phyloP scores from a whole-genome alignment of 1,140 invertebrate species.

The Zophobas atratus region DNA sequence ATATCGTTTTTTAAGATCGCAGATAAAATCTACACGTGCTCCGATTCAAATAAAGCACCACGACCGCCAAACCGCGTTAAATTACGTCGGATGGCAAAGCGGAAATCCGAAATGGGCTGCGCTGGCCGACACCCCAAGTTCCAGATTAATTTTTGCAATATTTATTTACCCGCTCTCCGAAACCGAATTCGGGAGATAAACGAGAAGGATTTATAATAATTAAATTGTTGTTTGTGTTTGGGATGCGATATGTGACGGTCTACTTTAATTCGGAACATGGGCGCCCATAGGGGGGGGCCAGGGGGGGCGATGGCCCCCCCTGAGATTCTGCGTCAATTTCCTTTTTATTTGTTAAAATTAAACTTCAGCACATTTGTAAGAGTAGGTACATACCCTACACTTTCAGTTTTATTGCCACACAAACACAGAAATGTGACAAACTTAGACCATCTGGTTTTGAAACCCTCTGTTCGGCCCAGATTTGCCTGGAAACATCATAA shows the following conservation, averaged over 20 bases:
- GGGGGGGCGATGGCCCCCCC: no score
- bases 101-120: conserved; percentile 4
- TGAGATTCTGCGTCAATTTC: no score
- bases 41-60: conserved; percentile 15
- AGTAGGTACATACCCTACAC: no score
- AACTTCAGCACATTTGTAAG: no score
- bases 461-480: no score
- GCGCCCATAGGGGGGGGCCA: no score
- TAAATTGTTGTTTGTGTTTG: conserved; percentile 5
- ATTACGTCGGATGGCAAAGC: conserved; percentile 4
- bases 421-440: no score
- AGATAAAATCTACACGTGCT: background rate
- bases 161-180: conserved; percentile 6
- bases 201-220: conserved; percentile 1
- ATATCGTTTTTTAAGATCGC: no score
- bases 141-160: conserved; percentile 33
- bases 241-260: conserved; percentile 8
- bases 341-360: no score
- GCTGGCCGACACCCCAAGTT: conserved; percentile 1
- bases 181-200: conserved; percentile 1
- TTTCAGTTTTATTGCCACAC: no score
- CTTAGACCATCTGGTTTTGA: no score
- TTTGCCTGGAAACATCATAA: no score
- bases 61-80: background rate
- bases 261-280: background rate